Base-by-base conservation (phyloP, 2,113 vertebrate species). In the Saimiri boliviensis region DNA sequence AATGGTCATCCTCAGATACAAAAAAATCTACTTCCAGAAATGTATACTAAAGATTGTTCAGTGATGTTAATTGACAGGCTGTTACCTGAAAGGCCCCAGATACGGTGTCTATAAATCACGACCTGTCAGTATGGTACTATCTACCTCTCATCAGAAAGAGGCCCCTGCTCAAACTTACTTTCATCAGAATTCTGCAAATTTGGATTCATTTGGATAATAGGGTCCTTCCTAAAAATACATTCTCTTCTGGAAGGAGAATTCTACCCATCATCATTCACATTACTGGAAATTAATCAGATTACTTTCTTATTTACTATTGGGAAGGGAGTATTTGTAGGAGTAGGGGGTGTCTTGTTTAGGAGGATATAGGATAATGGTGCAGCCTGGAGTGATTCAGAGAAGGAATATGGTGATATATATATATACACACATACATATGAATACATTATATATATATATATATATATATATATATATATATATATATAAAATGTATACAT, bases 391-490 rank as follows among this genome's bases (percentile, higher is more conserved):
- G 74, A 86, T 60, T 42, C 14, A 40, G 19, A 84, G 30, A 30
- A 32, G 16, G 17, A 52, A 10, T 86, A 47, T 6, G 35, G 56
- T 19, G 30, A 80, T 8, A 21, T 49, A 19, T 8, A 21, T 49
- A 19, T 25, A 10, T 27, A 27, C 16, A 5, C 19, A 1, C 19
- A 14, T 4, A 2, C 45, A 14, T n/a, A 20, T 37, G 32, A n/a
- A 16, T 21, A 3, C 37, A 63, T 63, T 63, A 30, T 14, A 13
- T 63, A 56, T 56, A 56, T 56, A 80, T 8, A 21, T 49, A 19
- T n/a, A n/a, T n/a, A n/a, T 25, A 10, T 27, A 27, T 10, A 5
- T 13, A 1, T 12, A 14, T 4, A 2, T n/a, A 14, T n/a, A 20
- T 37, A 30, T 14, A 13, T 63, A 56, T 56, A 56, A 21, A 63